These are phyloP conservation scores for Fistularia tabacaria DNA, from an alignment of 2,797 vertebrate species.

Conservation along the genomic window DNA sequence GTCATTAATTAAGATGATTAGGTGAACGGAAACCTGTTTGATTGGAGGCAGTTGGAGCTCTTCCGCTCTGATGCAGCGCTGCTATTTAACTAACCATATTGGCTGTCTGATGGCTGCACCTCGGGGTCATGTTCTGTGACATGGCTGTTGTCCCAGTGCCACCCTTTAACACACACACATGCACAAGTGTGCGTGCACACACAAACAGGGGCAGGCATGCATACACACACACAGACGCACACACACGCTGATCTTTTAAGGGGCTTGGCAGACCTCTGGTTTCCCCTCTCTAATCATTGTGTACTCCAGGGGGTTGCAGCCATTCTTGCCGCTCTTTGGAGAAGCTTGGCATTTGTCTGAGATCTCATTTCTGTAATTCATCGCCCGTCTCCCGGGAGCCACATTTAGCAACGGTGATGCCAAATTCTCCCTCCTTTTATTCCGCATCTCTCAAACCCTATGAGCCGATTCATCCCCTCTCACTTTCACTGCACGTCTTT, in stretches of 20 bases:
- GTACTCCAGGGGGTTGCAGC: constrained; percentile 62
- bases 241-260: constrained; percentile 58
- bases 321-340: constrained; percentile 63
- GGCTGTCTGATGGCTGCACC: constrained; percentile 74
- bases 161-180: constrained; percentile 33
- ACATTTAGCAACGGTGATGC: constrained; percentile 66
- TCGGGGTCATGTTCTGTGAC: constrained; percentile 76
- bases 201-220: constrained; percentile 12
- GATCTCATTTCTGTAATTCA: constrained; percentile 81
- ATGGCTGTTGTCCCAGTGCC: constrained; percentile 72
- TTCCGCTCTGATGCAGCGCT: constrained; percentile 65
- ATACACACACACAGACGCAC: constrained; percentile 17
- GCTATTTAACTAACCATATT: constrained; percentile 78
- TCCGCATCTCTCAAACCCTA: constrained; percentile 30
- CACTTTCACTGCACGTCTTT: constrained; percentile 10
- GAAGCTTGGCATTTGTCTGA: constrained; percentile 77
- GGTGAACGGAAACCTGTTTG: constrained; percentile 72
- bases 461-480: constrained; percentile 20
- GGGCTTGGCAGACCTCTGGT: constrained; percentile 68
- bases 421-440: constrained; percentile 44
- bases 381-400: constrained; percentile 72
- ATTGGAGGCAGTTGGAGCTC: constrained; percentile 65
- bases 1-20: constrained; percentile 69
- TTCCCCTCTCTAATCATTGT: constrained; percentile 74
- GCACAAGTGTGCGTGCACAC: constrained; percentile 15